Evolutionary conservation across 2,888 invertebrate species (phyloP).

Genomic region (Eueremaeus valkanovi): DNA sequence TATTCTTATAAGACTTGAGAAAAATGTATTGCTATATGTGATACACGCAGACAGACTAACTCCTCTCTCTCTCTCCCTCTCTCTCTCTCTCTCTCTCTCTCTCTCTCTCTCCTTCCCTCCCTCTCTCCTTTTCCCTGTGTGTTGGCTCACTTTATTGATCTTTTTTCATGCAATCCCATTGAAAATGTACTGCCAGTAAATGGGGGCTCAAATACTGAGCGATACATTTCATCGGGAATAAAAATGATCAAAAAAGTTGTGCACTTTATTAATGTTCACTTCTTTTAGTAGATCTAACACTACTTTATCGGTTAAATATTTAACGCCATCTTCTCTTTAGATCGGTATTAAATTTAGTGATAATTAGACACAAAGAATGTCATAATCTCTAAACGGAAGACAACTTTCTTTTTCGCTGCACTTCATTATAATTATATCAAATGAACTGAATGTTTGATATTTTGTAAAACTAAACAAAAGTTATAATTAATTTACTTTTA

Average conservation of each 20-base stretch:
- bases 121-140: too few species aligned
- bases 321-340: constrained; percentile 1
- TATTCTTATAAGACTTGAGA: too few species aligned
- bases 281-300: not conserved
- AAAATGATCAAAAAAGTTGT: not conserved
- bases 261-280: too few species aligned
- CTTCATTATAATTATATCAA: not conserved
- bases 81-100: too few species aligned
- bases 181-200: constrained; percentile 5
- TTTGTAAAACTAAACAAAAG: not conserved
- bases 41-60: too few species aligned
- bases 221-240: not conserved
- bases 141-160: constrained; percentile 17
- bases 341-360: not conserved
- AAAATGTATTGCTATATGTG: too few species aligned
- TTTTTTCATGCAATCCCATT: not conserved
- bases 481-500: not conserved
- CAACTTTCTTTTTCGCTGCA: not conserved
- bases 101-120: too few species aligned
- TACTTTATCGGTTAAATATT: not conserved
- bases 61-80: too few species aligned
- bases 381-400: not conserved
- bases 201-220: constrained; percentile 11
- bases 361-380: not conserved
- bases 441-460: not conserved